Evolutionary conservation across 2,888 invertebrate genomes (phyloP), one percentile per base, ranked within the genome.

Genomic region (Poecilobothrus nobilitatus): DNA sequence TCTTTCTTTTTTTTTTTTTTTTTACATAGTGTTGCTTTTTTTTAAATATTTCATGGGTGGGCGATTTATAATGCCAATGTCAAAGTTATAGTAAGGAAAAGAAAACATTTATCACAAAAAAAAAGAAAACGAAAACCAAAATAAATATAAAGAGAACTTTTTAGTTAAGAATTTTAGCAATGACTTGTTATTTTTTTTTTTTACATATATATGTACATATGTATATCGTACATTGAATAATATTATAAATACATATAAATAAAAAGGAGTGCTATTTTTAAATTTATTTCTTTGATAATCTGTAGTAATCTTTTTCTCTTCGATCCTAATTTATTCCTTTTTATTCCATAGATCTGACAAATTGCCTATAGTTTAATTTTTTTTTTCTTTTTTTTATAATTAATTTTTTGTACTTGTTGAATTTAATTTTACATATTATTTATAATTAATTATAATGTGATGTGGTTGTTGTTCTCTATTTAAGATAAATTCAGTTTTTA

Each of bases 31-130:
- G 8, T 34, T 34, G 34, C 8, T 34, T 5, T 34, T 8, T 12
- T 37, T 53, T 1, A 1, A 18, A 53, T 18, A 18, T 53, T 53
- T 12, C 53, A 53, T 53, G 53, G 53, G 53, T 53, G 53, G 53
- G 53, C 53, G 53, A 53, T 53, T 53, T 53, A 53, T 53, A 53
- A 53, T 15, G 53, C 53, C 53, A 53, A 53, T 53, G 53, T 53
- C 53, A 53, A 53, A 53, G 53, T 53, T 53, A 18, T 53, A 53
- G 18, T 15, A 53, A 53, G 53, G 53, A 15, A 53, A 53, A 53
- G 18, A 53, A 53, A 53, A 37, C 6, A 37, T 8, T 37, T 8
- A 10, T 37, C 6, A 41, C 15, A 27, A 53, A 12, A 18, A 15
- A 6, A 53, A 53, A 53, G 53, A 18, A 53, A 53, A 53, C 1